Evolutionary conservation across 1,140 invertebrate species (phyloP).

Genomic region (Drosophila setifemur): DNA sequence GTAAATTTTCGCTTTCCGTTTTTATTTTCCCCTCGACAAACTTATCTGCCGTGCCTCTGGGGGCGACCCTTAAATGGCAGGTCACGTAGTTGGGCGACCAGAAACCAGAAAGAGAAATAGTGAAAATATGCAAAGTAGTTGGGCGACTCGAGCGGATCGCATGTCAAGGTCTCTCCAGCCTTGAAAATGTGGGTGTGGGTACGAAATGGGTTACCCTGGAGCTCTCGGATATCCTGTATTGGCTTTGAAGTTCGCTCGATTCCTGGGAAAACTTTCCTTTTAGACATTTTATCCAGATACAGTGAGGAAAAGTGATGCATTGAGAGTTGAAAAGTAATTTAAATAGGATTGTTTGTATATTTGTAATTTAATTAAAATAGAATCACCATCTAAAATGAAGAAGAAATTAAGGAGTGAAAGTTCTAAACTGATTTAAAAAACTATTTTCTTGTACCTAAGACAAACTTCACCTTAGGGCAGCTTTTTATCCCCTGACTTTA

Average conservation of each 20-base stretch:
- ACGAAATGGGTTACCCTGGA: conserved; percentile 21
- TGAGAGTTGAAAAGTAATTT: no score
- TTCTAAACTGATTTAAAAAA: no score
- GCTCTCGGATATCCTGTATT: conserved; percentile 8
- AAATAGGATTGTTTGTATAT: no score
- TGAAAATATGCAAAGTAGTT: conserved; percentile 76
- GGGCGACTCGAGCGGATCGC: conserved; percentile 45
- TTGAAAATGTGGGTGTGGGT: conserved; percentile 29
- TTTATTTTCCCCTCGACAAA: conserved; percentile 2
- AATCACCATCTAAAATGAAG: no score
- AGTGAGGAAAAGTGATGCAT: not conserved
- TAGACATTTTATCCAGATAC: conserved; percentile 1
- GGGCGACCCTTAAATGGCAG: conserved; percentile 29
- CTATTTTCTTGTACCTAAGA: no score
- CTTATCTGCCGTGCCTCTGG: conserved; percentile 34
- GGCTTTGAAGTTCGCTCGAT: conserved; percentile 13
- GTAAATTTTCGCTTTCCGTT: not conserved
- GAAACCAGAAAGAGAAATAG: conserved; percentile 67
- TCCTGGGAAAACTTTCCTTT: conserved; percentile 5
- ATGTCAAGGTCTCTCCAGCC: conserved; percentile 66
- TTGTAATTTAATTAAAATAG: no score
- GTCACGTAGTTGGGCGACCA: conserved; percentile 65
- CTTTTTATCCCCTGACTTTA: not conserved
- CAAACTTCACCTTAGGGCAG: no score
- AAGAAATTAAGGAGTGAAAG: no score